phyloP scores from a whole-genome alignment of 1,140 invertebrate species.

The Lordiphosa clarofinis region DNA sequence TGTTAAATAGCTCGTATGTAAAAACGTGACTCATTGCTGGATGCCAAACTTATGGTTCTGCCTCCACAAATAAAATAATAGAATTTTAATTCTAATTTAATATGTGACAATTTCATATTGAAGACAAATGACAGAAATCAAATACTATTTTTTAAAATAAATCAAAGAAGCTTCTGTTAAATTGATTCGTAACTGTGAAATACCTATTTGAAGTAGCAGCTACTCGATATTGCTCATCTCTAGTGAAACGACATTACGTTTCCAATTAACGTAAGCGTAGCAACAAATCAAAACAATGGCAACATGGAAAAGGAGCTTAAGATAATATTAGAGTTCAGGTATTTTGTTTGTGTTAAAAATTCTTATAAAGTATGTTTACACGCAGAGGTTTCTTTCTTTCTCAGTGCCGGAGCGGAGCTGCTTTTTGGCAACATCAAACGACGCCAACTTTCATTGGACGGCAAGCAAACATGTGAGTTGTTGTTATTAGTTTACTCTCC shows the following conservation, averaged over 20 bases:
- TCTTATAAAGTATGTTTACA: background rate
- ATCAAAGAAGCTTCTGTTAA: background rate
- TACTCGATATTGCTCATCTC: background rate
- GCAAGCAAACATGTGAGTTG: conserved; percentile 80
- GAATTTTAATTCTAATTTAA: no score
- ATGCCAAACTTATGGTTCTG: no score
- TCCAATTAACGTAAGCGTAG: background rate
- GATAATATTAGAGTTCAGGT: conserved; percentile 71
- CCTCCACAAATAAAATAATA: no score
- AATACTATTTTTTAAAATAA: no score
- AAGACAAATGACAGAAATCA: no score
- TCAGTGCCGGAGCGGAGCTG: conserved; percentile 92
- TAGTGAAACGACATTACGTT: background rate
- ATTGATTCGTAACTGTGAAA: background rate
- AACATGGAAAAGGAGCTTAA: conserved; percentile 48
- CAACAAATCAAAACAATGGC: no score
- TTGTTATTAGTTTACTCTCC: conserved; percentile 25
- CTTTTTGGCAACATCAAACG: conserved; percentile 91
- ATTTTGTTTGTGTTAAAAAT: background rate
- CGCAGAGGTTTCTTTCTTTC: background rate
- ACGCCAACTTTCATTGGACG: conserved; percentile 83
- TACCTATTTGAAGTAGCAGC: no score
- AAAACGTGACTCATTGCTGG: no score
- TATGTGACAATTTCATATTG: no score
- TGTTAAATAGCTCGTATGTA: no score